Evolutionary conservation across 2,797 vertebrate species (phyloP).

Genomic region (Manis pentadactyla): DNA sequence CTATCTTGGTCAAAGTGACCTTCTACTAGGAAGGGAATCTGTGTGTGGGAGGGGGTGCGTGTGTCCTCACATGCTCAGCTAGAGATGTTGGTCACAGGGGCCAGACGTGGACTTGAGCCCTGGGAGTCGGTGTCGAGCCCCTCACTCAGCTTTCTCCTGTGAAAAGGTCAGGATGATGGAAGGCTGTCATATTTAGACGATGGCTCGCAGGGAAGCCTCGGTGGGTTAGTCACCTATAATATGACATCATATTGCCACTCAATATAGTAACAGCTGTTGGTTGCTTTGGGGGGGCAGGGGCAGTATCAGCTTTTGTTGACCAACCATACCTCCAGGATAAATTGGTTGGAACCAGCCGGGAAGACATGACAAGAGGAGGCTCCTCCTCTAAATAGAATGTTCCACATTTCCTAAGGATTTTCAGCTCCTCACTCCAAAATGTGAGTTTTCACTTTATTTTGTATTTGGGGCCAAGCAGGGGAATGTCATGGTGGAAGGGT

Average conservation of each 20-base stretch:
- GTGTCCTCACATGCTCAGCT: not conserved
- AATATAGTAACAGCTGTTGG: constrained; percentile 88
- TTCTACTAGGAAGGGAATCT: not conserved
- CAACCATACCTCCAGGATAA: constrained; percentile 82
- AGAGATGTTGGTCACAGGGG: constrained; percentile 64
- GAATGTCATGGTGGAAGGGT: not conserved
- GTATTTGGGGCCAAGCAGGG: constrained; percentile 13
- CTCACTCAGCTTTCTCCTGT: constrained; percentile 78
- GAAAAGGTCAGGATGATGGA: constrained; percentile 87
- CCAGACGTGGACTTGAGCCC: constrained; percentile 33
- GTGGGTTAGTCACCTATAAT: constrained; percentile 88
- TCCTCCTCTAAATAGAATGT: constrained; percentile 50
- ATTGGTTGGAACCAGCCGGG: constrained; percentile 70
- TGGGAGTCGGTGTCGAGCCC: constrained; percentile 80
- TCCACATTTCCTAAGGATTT: constrained; percentile 59
- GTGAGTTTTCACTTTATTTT: constrained; percentile 83
- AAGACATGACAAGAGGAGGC: constrained; percentile 54
- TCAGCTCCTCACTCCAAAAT: constrained; percentile 66
- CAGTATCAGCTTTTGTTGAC: constrained; percentile 81
- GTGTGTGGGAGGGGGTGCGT: too few relatives aligned
- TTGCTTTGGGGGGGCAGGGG: constrained; percentile 79
- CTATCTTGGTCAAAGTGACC: not conserved
- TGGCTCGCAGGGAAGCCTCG: constrained; percentile 86
- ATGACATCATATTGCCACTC: constrained; percentile 87
- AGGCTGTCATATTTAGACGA: constrained; percentile 88